A percentile compares a stretch with the other conserved stretches of the same genome.
phyloP scores from a whole-genome alignment of 30 jellyfish, hydroid and myxozoan species.

The Mastigias papua region DNA sequence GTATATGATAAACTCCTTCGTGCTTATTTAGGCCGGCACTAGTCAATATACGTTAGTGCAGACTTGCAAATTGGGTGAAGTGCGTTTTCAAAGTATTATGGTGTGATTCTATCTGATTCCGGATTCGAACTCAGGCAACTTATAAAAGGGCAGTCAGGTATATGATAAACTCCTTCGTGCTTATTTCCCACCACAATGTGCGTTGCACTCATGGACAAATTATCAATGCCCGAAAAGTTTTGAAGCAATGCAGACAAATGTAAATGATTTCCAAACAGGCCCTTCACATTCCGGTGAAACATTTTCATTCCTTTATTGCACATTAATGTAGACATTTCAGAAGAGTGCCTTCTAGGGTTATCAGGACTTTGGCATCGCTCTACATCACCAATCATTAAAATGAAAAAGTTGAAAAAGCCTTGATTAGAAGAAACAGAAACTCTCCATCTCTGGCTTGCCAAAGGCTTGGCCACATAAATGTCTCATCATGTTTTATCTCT shows the following conservation, averaged over 20 bases:
- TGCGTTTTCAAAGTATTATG: too few species aligned
- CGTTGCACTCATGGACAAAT: conserved; percentile 76
- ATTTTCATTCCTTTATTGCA: conserved; percentile 58
- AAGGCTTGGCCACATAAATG: conserved; percentile 51
- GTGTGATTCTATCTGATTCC: too few species aligned
- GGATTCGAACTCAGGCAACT: too few species aligned
- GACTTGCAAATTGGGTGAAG: too few species aligned
- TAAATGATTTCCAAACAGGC: conserved; percentile 75
- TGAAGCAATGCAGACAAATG: conserved; percentile 72
- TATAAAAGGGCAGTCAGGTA: too few species aligned
- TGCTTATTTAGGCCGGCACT: too few species aligned
- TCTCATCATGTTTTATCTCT: conserved; percentile 56
- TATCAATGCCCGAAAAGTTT: conserved; percentile 71
- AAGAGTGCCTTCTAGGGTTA: conserved; percentile 44
- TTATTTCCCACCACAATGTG: conserved; percentile 64
- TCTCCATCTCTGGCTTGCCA: conserved; percentile 67
- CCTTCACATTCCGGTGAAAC: conserved; percentile 77
- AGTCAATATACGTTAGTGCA: too few species aligned
- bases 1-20: too few species aligned
- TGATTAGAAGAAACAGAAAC: conserved; percentile 59
- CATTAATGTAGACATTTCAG: conserved; percentile 45
- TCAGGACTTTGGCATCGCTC: conserved; percentile 78
- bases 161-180: too few species aligned
- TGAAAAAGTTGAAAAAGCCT: conserved; percentile 56
- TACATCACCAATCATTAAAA: conserved; percentile 73